phyloP scores from a whole-genome alignment of 2,113 vertebrate species.

The Callospermophilus lateralis region DNA sequence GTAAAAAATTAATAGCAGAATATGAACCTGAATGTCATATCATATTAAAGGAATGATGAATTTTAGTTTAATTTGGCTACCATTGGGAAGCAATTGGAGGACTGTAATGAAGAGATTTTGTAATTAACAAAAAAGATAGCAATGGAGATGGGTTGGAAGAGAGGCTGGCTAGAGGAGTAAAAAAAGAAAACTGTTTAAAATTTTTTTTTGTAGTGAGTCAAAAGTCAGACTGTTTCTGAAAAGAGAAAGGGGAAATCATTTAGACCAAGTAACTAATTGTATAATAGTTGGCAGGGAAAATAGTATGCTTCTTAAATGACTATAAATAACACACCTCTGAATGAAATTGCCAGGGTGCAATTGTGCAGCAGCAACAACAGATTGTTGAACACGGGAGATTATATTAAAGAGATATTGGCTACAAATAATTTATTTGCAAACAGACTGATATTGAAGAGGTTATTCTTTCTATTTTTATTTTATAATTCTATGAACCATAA shows the following conservation, averaged over 20 bases:
- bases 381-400: background rate
- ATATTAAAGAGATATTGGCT: background rate
- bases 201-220: background rate
- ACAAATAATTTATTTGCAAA: conserved; percentile 13
- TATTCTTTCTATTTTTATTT: background rate
- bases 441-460: background rate
- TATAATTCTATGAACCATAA: background rate
- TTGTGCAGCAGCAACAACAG: background rate
- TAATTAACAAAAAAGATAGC: conserved; percentile 6
- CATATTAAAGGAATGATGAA: background rate
- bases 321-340: background rate
- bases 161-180: background rate
- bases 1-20: background rate
- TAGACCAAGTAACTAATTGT: background rate
- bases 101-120: background rate
- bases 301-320: background rate
- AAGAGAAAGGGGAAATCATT: background rate
- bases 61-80: background rate
- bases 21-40: background rate
- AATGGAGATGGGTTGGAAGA: background rate
- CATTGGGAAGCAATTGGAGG: background rate
- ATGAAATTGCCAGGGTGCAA: background rate
- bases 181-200: background rate
- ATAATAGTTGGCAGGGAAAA: background rate
- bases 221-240: background rate